These are phyloP conservation scores for Drosophila hamatofila DNA, from an alignment of 2,888 invertebrate species.

Conservation along the genomic window DNA sequence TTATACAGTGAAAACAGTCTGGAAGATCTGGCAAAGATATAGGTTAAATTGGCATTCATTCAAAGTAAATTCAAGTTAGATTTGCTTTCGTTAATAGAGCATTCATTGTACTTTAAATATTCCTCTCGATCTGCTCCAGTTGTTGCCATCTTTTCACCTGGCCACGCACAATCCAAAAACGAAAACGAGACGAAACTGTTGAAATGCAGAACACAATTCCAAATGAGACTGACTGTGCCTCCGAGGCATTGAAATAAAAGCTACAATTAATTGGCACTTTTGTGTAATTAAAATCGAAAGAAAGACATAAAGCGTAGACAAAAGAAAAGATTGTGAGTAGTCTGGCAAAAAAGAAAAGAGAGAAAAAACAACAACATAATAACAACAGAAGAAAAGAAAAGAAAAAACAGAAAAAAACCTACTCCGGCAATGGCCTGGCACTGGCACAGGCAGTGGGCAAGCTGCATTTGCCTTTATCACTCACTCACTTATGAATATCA, in stretches of 20 bases:
- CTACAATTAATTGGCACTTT: slow-evolving; percentile 75
- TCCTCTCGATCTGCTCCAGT: slow-evolving; percentile 61
- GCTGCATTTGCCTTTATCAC: slow-evolving; percentile 38
- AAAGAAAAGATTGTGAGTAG: slow-evolving; percentile 45
- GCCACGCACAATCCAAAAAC: slow-evolving; percentile 42
- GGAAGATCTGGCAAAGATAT: slow-evolving; percentile 3
- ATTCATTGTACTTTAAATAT: slow-evolving; percentile 27
- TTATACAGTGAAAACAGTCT: not conserved
- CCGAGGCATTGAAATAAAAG: slow-evolving; percentile 41
- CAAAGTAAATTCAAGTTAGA: not conserved
- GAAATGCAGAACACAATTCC: slow-evolving; percentile 29
- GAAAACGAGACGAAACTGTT: slow-evolving; percentile 18
- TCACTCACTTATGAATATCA: slow-evolving; percentile 29
- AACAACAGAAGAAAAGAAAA: slow-evolving; percentile 13
- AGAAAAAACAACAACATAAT: slow-evolving; percentile 9
- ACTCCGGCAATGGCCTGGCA: slow-evolving; percentile 6
- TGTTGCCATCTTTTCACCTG: slow-evolving; percentile 60
- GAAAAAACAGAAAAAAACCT: slow-evolving; percentile 11
- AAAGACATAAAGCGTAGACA: slow-evolving; percentile 58
- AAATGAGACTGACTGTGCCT: slow-evolving; percentile 14
- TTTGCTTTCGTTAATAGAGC: slow-evolving; percentile 8
- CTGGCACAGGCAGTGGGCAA: slow-evolving; percentile 23
- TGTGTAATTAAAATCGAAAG: slow-evolving; percentile 72
- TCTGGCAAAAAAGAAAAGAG: not conserved
- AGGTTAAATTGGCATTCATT: not conserved